Conservation (phyloP, 2,113 vertebrate species). For the Patagioenas fasciata region DNA sequence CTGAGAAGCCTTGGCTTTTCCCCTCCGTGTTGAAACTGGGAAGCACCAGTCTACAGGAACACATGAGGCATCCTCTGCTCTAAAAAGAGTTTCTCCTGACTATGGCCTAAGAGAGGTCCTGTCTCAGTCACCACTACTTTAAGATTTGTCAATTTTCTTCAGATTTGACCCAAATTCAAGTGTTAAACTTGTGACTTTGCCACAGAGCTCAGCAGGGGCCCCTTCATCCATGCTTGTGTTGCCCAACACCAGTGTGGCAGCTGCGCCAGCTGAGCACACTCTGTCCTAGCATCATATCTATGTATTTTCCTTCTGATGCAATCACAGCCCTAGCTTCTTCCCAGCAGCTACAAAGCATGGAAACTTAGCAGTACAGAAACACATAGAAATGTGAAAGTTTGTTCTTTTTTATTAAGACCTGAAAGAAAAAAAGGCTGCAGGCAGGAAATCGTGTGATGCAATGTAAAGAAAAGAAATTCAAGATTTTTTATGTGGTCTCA, state of each 20-base stretch:
- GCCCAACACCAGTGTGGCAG: rapidly evolving
- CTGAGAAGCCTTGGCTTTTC: background rate
- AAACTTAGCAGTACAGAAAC: background rate
- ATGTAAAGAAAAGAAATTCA: background rate
- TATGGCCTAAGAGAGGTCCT: background rate
- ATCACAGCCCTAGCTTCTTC: background rate
- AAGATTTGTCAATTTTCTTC: background rate
- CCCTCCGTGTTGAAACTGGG: background rate
- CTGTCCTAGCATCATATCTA: background rate
- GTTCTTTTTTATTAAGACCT: background rate
- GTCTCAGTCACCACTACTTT: background rate
- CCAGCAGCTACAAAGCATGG: background rate
- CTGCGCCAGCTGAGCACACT: rapidly evolving
- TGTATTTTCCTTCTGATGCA: background rate
- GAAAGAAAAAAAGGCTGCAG: background rate
- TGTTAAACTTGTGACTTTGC: background rate
- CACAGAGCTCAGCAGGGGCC: background rate
- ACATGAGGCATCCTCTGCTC: background rate
- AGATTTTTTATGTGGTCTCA: background rate
- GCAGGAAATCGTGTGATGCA: background rate
- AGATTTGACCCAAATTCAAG: background rate
- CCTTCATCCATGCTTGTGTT: rapidly evolving
- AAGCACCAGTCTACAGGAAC: background rate
- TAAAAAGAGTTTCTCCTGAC: background rate
- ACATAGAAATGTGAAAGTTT: background rate